Conservation (phyloP, 2,113 vertebrate genomes). For the Eidolon helvum region DNA sequence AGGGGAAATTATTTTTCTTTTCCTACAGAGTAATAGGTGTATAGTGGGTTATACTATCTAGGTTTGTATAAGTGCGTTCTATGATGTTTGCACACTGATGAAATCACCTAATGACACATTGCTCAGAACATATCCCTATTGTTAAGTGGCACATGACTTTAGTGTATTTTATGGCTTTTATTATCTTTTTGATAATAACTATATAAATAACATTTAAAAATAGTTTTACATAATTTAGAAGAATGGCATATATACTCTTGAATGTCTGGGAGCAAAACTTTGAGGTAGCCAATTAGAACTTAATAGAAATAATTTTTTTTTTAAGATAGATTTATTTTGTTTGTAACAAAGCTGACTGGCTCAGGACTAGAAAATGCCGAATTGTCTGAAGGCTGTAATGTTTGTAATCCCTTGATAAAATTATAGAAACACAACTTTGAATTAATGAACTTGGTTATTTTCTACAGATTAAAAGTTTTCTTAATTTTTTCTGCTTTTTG, state of each 20-base stretch:
- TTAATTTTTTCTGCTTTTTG: neutral
- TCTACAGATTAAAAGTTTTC: constrained; percentile 10
- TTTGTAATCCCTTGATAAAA: constrained; percentile 49
- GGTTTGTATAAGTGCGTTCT: neutral
- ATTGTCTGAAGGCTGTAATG: neutral
- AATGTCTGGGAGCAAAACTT: constrained; percentile 2
- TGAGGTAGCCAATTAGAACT: neutral
- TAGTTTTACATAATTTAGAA: neutral
- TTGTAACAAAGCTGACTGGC: neutral
- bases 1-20: neutral
- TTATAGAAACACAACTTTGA: neutral
- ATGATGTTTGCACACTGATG: neutral
- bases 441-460: constrained; percentile 34
- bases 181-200: neutral
- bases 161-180: neutral
- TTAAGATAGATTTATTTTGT: constrained; percentile 20
- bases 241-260: neutral
- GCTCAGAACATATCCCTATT: neutral
- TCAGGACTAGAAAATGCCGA: constrained; percentile 11
- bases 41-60: neutral
- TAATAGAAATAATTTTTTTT: constrained; percentile 21
- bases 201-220: neutral
- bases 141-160: neutral
- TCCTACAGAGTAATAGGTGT: neutral
- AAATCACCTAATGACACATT: neutral